Conservation (phyloP, 2,888 invertebrate species). For the Lordiphosa fenestrarum region DNA sequence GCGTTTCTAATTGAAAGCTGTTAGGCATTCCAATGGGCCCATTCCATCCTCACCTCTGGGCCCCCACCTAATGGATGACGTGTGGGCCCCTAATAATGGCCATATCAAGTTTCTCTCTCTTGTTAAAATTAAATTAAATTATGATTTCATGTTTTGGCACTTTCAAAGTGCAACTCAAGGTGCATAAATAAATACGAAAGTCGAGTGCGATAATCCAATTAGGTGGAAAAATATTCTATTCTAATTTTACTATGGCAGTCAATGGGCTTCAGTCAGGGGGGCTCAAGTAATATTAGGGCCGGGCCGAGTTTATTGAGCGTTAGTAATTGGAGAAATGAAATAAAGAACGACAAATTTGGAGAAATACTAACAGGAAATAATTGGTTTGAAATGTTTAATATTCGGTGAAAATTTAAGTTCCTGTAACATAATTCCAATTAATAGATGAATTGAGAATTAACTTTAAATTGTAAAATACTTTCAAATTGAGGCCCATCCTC, state of each 20-base stretch:
- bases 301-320: conserved; percentile 25
- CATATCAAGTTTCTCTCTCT: conserved; percentile 31
- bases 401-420: too few relatives aligned
- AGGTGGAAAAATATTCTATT: conserved; percentile 39
- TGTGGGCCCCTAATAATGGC: conserved; percentile 19
- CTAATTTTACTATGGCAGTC: conserved; percentile 59
- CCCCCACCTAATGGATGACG: too few relatives aligned
- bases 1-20: conserved; percentile 52
- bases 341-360: too few relatives aligned
- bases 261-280: conserved; percentile 49
- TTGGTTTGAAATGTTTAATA: too few relatives aligned
- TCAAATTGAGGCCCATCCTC: too few relatives aligned
- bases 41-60: conserved; percentile 8
- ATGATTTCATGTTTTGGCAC: conserved; percentile 69
- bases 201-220: conserved; percentile 52
- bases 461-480: too few relatives aligned
- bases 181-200: conserved; percentile 6
- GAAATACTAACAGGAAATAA: too few relatives aligned
- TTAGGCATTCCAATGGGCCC: conserved; percentile 17
- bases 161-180: conserved; percentile 18
- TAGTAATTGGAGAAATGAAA: conserved; percentile 9
- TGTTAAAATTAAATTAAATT: conserved; percentile 59
- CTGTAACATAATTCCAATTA: too few relatives aligned
- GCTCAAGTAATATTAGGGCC: conserved; percentile 8
- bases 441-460: too few relatives aligned